These are phyloP conservation scores for Mesorhabditis belari DNA, from an alignment of 2,888 invertebrate genomes.

Conservation along the genomic window DNA sequence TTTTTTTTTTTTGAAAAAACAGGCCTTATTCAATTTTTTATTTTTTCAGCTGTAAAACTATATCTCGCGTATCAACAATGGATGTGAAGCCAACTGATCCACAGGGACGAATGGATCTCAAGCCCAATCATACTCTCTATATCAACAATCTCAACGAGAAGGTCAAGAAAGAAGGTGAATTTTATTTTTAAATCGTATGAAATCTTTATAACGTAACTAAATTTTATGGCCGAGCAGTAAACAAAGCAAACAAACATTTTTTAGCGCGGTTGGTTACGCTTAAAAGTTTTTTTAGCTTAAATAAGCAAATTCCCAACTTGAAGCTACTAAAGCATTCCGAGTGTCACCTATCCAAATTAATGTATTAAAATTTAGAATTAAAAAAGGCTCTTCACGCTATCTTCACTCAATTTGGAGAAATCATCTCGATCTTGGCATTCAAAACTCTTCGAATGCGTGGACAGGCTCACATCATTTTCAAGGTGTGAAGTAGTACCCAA, in stretches of 20 bases:
- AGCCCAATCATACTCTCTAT: constrained; percentile 92
- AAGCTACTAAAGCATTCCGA: too few relatives aligned
- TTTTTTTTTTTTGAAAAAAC: too few relatives aligned
- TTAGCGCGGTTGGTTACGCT: too few relatives aligned
- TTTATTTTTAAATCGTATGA: neutral
- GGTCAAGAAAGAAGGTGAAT: constrained; percentile 80
- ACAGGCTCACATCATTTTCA: constrained; percentile 60
- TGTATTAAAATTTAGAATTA: constrained; percentile 70
- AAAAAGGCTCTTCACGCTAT: constrained; percentile 97
- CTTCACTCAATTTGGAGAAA: constrained; percentile 98
- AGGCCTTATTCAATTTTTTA: too few relatives aligned
- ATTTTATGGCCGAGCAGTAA: too few relatives aligned
- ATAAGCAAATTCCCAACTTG: too few relatives aligned
- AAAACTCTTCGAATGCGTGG: constrained; percentile 96
- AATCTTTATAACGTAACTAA: too few relatives aligned
- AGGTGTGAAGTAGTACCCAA: constrained; percentile 24
- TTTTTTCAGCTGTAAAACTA: too few relatives aligned
- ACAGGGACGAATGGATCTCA: constrained; percentile 60
- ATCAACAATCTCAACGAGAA: constrained; percentile 99
- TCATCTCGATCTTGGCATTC: constrained; percentile 88
- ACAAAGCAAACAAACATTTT: too few relatives aligned
- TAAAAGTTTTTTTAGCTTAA: too few relatives aligned
- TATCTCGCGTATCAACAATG: neutral
- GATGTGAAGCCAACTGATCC: neutral
- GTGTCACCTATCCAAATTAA: too few relatives aligned